Evolutionary conservation across 2,888 invertebrate species (phyloP), one percentile per base, ranked within the genome.

Genomic region (Ypsolopha scabrella): DNA sequence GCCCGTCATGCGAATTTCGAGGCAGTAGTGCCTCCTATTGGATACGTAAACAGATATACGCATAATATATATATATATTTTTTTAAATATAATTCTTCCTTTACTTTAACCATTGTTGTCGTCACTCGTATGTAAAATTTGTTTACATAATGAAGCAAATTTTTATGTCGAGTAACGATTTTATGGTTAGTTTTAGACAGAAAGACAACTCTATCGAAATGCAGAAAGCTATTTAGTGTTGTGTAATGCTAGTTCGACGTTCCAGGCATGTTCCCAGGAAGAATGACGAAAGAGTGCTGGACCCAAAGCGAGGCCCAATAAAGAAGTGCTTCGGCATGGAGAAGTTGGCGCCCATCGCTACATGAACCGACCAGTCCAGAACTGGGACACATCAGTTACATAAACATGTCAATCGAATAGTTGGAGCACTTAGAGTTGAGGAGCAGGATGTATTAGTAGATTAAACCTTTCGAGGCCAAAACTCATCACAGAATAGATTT

Each of bases 271-370:
- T 75, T 55, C 63, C 76, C 53, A 72, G 87, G 55, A 73, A 73
- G 60, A 69, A 67, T 63, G 80, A 80, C 73, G 77, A 83, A 69
- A 72, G 87, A 73, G 70, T 86, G 54, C 53, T 87, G 67, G 87
- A 87, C 70, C 72, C 86, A 62, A 83, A 79, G 70, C 82, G 85
- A 61, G 85, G 83, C 53, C 85, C 79, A 51, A 72, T 87, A 63
- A 83, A 73, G 71, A 85, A 79, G 65, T 69, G 77, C 51, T 68
- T 85, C 51, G 71, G 70, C 41, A 72, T 70, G 57, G 80, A 82
- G 54, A 80, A 83, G 2, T 68, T 87, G 34, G 69, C 83, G n/a
- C 83, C 86, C 8, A 80, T 86, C 48, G 71, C 76, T 38, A 80
- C 82, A 37, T 47, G 45, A 45, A 45, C 9, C 6, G 9, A 44